These are phyloP conservation scores for Bovichtus variegatus DNA, from an alignment of 2,797 vertebrate species.

Conservation along the genomic window DNA sequence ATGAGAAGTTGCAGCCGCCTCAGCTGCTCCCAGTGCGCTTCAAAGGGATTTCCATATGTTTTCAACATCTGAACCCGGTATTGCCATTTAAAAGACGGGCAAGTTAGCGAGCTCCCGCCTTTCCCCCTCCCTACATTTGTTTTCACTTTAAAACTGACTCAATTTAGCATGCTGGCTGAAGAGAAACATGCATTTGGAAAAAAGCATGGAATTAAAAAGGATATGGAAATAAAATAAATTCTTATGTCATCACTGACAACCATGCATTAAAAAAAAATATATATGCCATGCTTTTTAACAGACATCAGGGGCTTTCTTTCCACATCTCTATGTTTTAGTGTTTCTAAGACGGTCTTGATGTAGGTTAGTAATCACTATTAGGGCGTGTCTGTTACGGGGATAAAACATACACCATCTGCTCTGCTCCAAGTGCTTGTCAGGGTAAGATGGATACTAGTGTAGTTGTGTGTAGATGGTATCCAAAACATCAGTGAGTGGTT, in stretches of 20 bases:
- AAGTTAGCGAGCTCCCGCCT: not conserved
- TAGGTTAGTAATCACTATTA: conserved; percentile 53
- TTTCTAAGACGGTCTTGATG: conserved; percentile 30
- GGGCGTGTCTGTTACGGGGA: conserved; percentile 64
- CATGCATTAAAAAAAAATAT: conserved; percentile 18
- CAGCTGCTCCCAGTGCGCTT: conserved; percentile 77
- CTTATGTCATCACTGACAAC: conserved; percentile 26
- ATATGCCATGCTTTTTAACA: conserved; percentile 20
- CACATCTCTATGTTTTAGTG: conserved; percentile 31
- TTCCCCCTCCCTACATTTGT: conserved; percentile 24
- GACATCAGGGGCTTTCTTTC: conserved; percentile 35
- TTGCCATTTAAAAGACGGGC: conserved; percentile 60
- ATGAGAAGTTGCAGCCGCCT: conserved; percentile 75
- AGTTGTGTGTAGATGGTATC: conserved; percentile 53
- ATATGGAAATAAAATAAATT: conserved; percentile 21
- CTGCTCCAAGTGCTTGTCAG: conserved; percentile 55
- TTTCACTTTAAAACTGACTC: conserved; percentile 37
- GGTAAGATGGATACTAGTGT: conserved; percentile 62
- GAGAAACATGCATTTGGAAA: conserved; percentile 13
- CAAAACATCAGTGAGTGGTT: conserved; percentile 66
- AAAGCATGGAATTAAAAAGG: conserved; percentile 10
- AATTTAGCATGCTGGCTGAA: conserved; percentile 9
- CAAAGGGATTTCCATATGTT: conserved; percentile 82
- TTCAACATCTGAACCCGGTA: conserved; percentile 75
- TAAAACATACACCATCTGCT: conserved; percentile 70